Conservation (phyloP, 2,888 invertebrate species). For the Chymomyza caudatula region DNA sequence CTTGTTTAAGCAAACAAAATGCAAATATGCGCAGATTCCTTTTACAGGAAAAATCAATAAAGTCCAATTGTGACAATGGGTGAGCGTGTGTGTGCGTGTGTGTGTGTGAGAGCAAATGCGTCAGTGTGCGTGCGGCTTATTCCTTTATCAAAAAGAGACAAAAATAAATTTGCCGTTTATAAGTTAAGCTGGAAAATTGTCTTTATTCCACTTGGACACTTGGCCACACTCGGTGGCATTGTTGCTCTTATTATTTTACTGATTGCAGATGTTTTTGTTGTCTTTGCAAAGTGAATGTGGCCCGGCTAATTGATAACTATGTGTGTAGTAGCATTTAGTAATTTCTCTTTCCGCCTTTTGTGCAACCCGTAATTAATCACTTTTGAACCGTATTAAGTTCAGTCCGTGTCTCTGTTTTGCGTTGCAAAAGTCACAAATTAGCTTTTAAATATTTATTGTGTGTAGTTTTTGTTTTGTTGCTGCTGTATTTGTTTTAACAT, state of each 20-base stretch:
- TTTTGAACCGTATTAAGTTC: constrained; percentile 1
- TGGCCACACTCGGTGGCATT: neutral
- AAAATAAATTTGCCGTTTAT: neutral
- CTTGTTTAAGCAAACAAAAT: constrained; percentile 16
- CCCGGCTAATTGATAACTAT: constrained; percentile 38
- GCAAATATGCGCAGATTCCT: constrained; percentile 42
- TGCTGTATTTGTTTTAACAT: constrained; percentile 3
- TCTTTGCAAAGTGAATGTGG: constrained; percentile 36
- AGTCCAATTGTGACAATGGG: constrained; percentile 54
- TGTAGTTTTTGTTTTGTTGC: constrained; percentile 20
- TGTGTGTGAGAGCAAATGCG: constrained; percentile 30
- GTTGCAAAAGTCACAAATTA: constrained; percentile 42
- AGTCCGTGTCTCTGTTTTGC: constrained; percentile 24
- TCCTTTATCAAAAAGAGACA: neutral
- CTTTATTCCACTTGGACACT: neutral
- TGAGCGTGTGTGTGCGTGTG: constrained; percentile 17
- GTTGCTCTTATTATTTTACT: neutral
- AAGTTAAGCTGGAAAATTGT: neutral
- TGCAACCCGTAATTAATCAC: constrained; percentile 54
- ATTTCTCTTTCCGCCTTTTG: constrained; percentile 37
- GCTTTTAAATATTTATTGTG: constrained; percentile 32
- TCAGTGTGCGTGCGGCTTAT: neutral
- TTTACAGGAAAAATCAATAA: constrained; percentile 71
- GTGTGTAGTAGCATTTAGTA: constrained; percentile 27
- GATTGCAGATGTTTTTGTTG: constrained; percentile 5